A percentile compares a stretch with the other conserved stretches of the same genome.
phyloP scores from a whole-genome alignment of 1,140 invertebrate species.

The Drosophila takahashii region DNA sequence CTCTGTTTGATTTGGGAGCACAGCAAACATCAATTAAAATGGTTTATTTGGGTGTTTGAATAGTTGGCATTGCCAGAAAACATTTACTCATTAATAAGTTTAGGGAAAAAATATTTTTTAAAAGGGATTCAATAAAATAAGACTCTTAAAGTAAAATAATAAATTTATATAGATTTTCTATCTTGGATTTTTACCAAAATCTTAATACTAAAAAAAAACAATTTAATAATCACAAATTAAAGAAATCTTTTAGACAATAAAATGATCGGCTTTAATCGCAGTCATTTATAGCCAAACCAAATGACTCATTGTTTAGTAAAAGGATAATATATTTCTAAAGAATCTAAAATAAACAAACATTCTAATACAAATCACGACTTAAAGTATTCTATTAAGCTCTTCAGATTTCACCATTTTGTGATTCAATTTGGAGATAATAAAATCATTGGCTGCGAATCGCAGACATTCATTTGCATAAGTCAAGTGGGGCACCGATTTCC shows the following conservation, averaged over 20 bases:
- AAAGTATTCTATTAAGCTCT: background rate
- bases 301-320: no score
- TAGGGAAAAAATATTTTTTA: background rate
- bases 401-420: background rate
- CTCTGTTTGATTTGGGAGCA: background rate
- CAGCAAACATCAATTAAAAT: slow-evolving; percentile 10
- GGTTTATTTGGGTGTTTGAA: background rate
- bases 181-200: no score
- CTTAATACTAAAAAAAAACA: no score
- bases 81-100: background rate
- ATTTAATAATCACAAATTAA: no score
- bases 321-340: no score
- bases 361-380: background rate
- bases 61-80: background rate
- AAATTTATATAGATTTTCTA: no score
- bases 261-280: no score
- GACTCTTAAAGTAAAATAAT: no score
- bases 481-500: background rate
- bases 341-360: no score
- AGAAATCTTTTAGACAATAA: no score
- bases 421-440: background rate
- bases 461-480: background rate
- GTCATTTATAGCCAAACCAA: no score
- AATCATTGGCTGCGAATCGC: background rate
- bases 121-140: no score